A percentile compares a stretch with the other conserved stretches of the same genome.
These are phyloP conservation scores for Sapajus apella DNA, from an alignment of 2,113 vertebrate genomes.

Conservation along the genomic window DNA sequence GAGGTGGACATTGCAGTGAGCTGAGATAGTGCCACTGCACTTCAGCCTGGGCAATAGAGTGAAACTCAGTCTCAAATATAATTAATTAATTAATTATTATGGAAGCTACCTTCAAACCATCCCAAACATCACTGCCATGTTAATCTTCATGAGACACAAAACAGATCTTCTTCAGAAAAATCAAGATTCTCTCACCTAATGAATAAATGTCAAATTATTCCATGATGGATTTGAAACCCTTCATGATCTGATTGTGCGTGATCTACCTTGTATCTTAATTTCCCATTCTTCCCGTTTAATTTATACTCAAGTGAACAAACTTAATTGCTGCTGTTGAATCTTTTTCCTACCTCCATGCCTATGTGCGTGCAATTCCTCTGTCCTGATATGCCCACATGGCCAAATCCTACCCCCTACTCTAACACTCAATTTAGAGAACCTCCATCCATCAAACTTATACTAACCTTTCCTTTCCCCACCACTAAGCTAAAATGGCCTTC, in stretches of 20 bases:
- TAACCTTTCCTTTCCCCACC: not conserved
- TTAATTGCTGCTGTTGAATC: not conserved
- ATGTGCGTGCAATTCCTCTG: not conserved
- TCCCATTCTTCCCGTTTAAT: not conserved
- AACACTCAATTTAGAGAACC: not conserved
- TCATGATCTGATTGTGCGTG: not conserved
- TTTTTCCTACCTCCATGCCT: rapidly evolving
- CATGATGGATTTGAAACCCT: not conserved
- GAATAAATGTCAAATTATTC: not conserved
- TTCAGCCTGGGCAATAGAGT: too few species aligned
- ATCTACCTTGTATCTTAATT: not conserved
- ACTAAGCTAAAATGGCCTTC: not conserved
- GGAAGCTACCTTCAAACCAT: not conserved
- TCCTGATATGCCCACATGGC: not conserved
- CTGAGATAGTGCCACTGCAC: too few species aligned
- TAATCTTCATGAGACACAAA: not conserved
- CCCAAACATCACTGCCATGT: not conserved
- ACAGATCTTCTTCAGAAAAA: not conserved
- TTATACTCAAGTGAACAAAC: not conserved
- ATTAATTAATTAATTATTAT: not conserved
- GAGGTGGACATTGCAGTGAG: too few species aligned
- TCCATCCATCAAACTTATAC: not conserved
- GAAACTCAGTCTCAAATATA: too few species aligned
- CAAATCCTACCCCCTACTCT: not conserved
- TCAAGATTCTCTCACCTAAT: not conserved